These are phyloP conservation scores for Phylloscopus collybita DNA, from an alignment of 2,797 vertebrate species.

Conservation along the genomic window DNA sequence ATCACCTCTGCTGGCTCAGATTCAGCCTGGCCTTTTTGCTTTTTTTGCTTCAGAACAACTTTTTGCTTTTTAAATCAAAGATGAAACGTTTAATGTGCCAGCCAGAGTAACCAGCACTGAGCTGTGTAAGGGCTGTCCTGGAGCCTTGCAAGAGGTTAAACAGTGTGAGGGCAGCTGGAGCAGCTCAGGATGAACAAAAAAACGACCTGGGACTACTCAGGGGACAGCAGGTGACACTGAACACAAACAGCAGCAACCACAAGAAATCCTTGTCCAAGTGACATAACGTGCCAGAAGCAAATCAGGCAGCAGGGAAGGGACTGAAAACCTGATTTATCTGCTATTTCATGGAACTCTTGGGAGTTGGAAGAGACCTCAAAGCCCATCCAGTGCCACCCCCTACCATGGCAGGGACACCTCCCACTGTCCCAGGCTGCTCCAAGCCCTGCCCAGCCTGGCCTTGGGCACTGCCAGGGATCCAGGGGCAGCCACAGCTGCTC, in stretches of 20 bases:
- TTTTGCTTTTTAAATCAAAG: background rate
- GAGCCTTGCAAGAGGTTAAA: background rate
- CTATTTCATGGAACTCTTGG: background rate
- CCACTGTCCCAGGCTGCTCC: background rate
- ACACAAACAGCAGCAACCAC: background rate
- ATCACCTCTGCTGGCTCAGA: background rate
- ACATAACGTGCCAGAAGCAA: background rate
- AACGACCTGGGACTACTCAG: accelerated
- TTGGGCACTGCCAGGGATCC: background rate
- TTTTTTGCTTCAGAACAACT: too few species aligned
- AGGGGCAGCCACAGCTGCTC: background rate
- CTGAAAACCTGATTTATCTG: background rate
- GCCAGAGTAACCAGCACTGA: background rate
- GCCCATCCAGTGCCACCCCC: background rate
- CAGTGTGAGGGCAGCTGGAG: background rate
- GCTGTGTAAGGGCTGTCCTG: background rate
- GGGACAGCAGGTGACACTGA: background rate
- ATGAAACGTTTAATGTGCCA: background rate
- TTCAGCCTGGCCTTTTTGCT: background rate
- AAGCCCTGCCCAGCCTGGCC: background rate
- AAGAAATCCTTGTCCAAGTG: background rate
- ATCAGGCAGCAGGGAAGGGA: background rate
- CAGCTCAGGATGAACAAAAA: background rate
- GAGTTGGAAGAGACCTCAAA: accelerated
- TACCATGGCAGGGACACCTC: background rate